Base-by-base conservation (phyloP, 2,113 vertebrate genomes). In the Ploceus nigricollis region DNA sequence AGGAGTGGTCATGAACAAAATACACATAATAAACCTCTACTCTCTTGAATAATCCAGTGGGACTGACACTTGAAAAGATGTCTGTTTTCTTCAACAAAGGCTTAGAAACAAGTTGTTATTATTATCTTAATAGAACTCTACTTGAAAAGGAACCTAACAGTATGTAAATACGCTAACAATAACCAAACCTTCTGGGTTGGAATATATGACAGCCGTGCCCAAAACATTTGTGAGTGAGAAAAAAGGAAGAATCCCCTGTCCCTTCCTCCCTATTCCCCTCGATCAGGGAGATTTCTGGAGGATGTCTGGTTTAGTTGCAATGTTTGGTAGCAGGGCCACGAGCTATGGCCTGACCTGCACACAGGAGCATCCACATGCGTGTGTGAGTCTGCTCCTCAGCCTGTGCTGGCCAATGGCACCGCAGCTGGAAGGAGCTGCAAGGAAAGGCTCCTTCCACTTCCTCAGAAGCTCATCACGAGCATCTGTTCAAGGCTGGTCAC, bases 351-450 rank as follows among this genome's bases (percentile, higher is more conserved):
- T 82, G 50, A 42, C 7, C 45, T 47, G 22, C 20, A 33, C 24
- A 9, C 24, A 15, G 1, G 2, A 57, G 11, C 11, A 9, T 30
- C 45, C 0, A 0, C 3, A 30, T 28, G 22, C 0, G 0, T 11
- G 51, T 13, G 39, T 28, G 33, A n/a, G 25, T 7, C 61, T 48
- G 51, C 13, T 84, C 40, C n/a, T 2, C 13, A 80, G 50, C 17
- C 33, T 35, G 40, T 0, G 1, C 15, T 16, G 4, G 25, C 6
- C 27, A 75, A 3, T 0, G 0, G 35, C 35, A 60, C 13, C 1
- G 0, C 39, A 78, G 72, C 53, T 68, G 17, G 8, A n/a, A 75
- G 39, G 37, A 37, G 15, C 37, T 68, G 80, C 39, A 61, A 82
- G 30, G 37, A 87, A 60, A 86, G 11, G 17, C 17, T 79, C 40